phyloP scores from a whole-genome alignment of 1,140 invertebrate genomes.

The Thrips palmi region DNA sequence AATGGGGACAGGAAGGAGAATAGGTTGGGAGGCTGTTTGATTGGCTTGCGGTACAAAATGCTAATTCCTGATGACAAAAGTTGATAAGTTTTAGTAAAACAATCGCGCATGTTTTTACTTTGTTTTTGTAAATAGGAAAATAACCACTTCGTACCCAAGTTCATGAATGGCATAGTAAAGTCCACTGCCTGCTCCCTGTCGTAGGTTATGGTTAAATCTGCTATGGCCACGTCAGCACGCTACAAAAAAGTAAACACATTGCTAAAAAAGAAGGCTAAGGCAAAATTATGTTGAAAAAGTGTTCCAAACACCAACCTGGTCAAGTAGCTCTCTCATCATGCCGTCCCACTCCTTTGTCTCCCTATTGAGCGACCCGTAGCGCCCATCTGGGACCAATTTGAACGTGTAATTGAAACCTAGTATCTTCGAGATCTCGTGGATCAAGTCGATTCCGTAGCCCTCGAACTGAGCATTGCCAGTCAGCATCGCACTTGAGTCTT shows the following conservation, averaged over 20 bases:
- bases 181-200: conserved; percentile 77
- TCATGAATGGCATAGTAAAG: conserved; percentile 94
- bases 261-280: not conserved
- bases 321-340: conserved; percentile 79
- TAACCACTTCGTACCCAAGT: conserved; percentile 38
- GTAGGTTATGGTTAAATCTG: conserved; percentile 85
- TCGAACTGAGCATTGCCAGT: conserved; percentile 75
- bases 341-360: conserved; percentile 81
- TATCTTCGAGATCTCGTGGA: conserved; percentile 70
- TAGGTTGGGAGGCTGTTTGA: conserved; percentile 76
- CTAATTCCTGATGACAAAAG: conserved; percentile 43
- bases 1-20: conserved; percentile 89
- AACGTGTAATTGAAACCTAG: conserved; percentile 84
- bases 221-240: conserved; percentile 79
- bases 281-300: not conserved
- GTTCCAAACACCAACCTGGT: conserved; percentile 27
- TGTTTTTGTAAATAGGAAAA: not conserved
- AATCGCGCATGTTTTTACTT: no score
- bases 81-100: conserved; percentile 2
- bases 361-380: conserved; percentile 59
- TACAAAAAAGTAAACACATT: conserved; percentile 24
- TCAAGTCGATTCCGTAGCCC: conserved; percentile 72
- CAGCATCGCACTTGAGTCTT: conserved; percentile 58
- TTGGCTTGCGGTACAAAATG: conserved; percentile 80
- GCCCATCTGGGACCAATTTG: conserved; percentile 56